phyloP scores from a whole-genome alignment of 2,797 vertebrate species.

The Syngnathus acus region DNA sequence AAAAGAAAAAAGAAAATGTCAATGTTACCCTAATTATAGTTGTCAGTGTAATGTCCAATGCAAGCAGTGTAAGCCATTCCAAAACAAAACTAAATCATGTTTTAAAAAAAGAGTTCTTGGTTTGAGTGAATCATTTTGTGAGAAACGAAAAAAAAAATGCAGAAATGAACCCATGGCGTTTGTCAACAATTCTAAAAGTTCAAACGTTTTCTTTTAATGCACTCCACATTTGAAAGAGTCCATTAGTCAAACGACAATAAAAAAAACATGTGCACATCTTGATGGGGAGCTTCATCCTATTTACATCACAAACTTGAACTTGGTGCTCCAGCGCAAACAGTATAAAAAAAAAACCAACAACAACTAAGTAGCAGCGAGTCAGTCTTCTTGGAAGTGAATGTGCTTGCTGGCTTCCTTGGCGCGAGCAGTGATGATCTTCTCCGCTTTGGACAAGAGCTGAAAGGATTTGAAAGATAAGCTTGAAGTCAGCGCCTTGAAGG shows the following conservation, averaged over 20 bases:
- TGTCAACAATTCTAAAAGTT: not conserved
- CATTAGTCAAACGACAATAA: not conserved
- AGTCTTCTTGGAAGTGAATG: conserved; percentile 83
- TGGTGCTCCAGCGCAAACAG: not conserved
- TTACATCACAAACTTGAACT: not conserved
- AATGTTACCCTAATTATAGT: no score
- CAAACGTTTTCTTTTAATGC: not conserved
- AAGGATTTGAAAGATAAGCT: not conserved
- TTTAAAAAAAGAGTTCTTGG: not conserved
- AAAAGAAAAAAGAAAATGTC: not conserved
- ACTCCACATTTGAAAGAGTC: not conserved
- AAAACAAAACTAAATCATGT: no score
- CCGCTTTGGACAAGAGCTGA: conserved; percentile 89
- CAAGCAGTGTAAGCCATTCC: not conserved
- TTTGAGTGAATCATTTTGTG: not conserved
- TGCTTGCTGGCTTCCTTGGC: conserved; percentile 85
- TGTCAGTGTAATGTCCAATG: not conserved
- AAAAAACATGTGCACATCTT: not conserved
- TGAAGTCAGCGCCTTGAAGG: not conserved
- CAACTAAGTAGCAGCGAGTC: conserved; percentile 24
- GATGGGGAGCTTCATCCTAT: not conserved
- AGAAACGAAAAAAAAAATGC: no score
- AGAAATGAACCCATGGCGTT: no score
- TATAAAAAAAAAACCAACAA: not conserved
- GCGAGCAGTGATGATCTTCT: conserved; percentile 84